Conservation (phyloP, 2,797 vertebrate genomes). For the Pseudomugil gertrudae region DNA sequence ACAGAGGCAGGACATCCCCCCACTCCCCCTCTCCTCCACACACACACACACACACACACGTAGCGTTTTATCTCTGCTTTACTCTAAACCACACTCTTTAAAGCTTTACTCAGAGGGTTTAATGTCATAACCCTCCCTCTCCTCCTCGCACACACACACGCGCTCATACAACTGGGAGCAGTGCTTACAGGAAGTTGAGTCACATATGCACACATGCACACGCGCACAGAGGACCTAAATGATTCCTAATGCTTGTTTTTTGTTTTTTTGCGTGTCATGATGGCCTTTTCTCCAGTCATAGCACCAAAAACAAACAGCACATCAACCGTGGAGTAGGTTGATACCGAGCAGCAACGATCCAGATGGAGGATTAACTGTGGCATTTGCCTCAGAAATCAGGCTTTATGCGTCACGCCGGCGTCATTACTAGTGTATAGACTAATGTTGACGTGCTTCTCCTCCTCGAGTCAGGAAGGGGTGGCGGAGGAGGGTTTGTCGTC, state of each 20-base stretch:
- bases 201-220: slow-evolving; percentile 36
- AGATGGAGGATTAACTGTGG: slow-evolving; percentile 71
- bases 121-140: slow-evolving; percentile 43
- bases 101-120: slow-evolving; percentile 68
- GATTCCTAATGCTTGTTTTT: slow-evolving; percentile 57
- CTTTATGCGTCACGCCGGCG: slow-evolving; percentile 74
- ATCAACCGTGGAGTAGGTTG: slow-evolving; percentile 30
- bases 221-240: slow-evolving; percentile 36
- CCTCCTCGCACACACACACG: slow-evolving; percentile 30
- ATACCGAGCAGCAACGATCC: slow-evolving; percentile 37
- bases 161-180: slow-evolving; percentile 42
- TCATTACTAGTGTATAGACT: slow-evolving; percentile 54
- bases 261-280: slow-evolving; percentile 23
- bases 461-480: slow-evolving; percentile 46
- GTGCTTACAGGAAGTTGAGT: slow-evolving; percentile 66
- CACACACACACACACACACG: too few relatives aligned
- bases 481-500: slow-evolving; percentile 34
- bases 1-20: slow-evolving; percentile 38
- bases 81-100: slow-evolving; percentile 42
- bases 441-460: slow-evolving; percentile 46
- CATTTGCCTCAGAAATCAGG: slow-evolving; percentile 61
- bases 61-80: slow-evolving; percentile 48
- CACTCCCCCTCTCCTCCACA: too few relatives aligned
- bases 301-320: slow-evolving; percentile 34
- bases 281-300: slow-evolving; percentile 13